Percentiles rank a stretch among this genome's conserved stretches.
These are phyloP conservation scores for Saturnia japonica DNA, from an alignment of 2,888 invertebrate species.

Conservation along the genomic window DNA sequence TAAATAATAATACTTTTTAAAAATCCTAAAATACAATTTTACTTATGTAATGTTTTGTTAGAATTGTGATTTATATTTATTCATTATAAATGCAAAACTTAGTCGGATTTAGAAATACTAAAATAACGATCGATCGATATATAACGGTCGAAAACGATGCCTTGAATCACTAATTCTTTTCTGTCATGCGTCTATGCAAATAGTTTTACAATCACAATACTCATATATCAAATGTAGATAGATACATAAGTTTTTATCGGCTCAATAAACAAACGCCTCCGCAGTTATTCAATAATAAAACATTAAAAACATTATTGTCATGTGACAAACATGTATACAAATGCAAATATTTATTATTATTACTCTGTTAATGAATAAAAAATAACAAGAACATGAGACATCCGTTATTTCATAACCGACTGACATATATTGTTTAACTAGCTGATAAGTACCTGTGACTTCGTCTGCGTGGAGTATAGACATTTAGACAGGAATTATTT, in stretches of 20 bases:
- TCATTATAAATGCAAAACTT: no score
- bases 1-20: not conserved
- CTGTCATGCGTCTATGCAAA: not conserved
- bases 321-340: not conserved
- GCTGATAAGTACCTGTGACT: no score
- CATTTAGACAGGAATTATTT: no score
- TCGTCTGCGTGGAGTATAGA: no score
- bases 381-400: not conserved
- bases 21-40: no score
- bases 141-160: no score
- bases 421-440: not conserved
- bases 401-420: slow-evolving; percentile 3
- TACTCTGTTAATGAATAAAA: slow-evolving; percentile 14
- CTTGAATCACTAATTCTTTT: not conserved
- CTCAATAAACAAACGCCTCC: slow-evolving; percentile 9
- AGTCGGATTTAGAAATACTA: no score
- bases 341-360: slow-evolving; percentile 15
- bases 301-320: slow-evolving; percentile 1
- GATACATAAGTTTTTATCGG: not conserved
- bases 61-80: no score
- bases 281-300: slow-evolving; percentile 13
- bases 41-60: no score
- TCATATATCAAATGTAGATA: not conserved
- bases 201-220: not conserved
- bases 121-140: no score